Base-by-base conservation (phyloP, 2,888 invertebrate species). In the Perithous albicinctus region DNA sequence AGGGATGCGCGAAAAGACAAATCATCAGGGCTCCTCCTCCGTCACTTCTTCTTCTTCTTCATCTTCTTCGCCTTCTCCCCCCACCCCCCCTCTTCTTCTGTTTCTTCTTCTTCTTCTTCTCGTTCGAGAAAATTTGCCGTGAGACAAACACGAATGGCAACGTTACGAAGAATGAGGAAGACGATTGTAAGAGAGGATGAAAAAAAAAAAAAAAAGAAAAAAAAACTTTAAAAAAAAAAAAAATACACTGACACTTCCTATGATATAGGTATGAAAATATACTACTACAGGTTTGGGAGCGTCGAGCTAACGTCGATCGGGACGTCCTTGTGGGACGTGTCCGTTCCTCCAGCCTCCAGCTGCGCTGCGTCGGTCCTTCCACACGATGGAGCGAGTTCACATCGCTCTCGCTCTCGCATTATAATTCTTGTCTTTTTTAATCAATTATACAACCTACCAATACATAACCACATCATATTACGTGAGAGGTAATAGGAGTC, bases 331-430 rank as follows among this genome's bases (percentile, higher is more conserved):
- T 67, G 66, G 54, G 67, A 26, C 77, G 85, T 80, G 84, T 84
- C 85, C 83, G n/a, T 86, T 87, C 86, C 87, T 87, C 86, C 87
- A 89, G 88, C 88, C 87, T 87, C 87, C 88, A 88, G 87, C 87
- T 82, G 83, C 78, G 78, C 81, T 85, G 85, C 86, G 79, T 84
- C 84, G 63, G 82, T 82, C 83, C 81, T 72, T n/a, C n/a, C 84
- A 83, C 83, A 79, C 83, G 78, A 81, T 76, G 81, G 84, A 84
- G 74, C 78, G 80, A 72, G 78, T 7, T n/a, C n/a, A n/a, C 56
- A 43, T 43, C 54, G 54, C 54, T 69, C 54, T 69, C 70, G 70
- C 76, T 72, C 78, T n/a, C n/a, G n/a, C 23, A 79, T 79, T 41
- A 70, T 56, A 70, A 54, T 78, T 61, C 74, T 79, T 76, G 63